phyloP scores from a whole-genome alignment of 2,113 vertebrate genomes.

The Elaphurus davidianus region DNA sequence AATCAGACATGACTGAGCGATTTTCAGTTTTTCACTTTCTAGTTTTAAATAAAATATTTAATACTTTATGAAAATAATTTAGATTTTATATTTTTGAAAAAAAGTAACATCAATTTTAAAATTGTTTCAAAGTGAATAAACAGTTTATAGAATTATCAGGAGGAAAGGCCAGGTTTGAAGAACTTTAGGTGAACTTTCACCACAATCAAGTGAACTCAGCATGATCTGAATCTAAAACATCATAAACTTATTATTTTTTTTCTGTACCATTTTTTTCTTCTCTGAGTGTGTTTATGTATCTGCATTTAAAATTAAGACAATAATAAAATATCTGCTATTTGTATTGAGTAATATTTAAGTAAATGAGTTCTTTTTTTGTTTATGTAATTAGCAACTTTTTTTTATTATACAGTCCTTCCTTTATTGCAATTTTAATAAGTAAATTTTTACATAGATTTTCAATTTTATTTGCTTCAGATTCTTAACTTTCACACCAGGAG shows the following conservation, averaged over 20 bases:
- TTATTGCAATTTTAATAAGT: background rate
- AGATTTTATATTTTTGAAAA: background rate
- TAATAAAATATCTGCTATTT: background rate
- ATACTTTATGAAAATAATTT: background rate
- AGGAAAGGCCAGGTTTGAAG: background rate
- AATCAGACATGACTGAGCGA: background rate
- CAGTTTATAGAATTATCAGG: background rate
- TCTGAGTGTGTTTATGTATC: background rate
- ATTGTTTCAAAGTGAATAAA: background rate
- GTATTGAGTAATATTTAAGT: background rate
- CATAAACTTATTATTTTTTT: background rate
- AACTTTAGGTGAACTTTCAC: background rate
- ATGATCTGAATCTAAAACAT: background rate
- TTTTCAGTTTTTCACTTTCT: background rate
- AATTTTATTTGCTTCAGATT: background rate
- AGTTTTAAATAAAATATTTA: background rate
- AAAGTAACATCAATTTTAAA: background rate
- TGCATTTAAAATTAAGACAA: background rate
- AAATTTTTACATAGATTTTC: background rate
- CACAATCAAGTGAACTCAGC: background rate
- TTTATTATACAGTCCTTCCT: background rate
- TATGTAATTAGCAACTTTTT: background rate
- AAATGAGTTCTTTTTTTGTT: background rate
- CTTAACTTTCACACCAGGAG: background rate
- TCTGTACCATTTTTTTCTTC: background rate